phyloP scores from a whole-genome alignment of 1,140 invertebrate genomes.

The Trichonephila clavipes region DNA sequence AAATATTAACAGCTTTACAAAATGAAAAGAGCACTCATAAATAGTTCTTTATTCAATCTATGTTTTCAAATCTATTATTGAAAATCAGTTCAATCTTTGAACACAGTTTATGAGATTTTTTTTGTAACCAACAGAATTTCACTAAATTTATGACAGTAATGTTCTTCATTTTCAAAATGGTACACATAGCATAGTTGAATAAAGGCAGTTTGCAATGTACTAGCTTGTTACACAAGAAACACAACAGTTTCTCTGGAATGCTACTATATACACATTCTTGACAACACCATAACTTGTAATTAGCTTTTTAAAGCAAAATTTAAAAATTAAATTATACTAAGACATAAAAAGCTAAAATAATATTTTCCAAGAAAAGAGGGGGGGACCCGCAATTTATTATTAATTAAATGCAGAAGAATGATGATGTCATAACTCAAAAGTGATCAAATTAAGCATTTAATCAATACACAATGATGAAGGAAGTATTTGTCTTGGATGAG shows the following conservation, averaged over 20 bases:
- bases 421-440: no score
- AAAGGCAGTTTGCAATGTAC: not conserved
- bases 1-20: not conserved
- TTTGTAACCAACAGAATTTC: not conserved
- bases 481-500: no score
- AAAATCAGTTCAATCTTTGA: not conserved
- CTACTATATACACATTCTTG: slow-evolving; percentile 16
- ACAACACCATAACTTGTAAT: not conserved
- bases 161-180: not conserved
- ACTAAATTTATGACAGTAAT: slow-evolving; percentile 3
- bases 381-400: no score
- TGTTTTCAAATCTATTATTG: not conserved
- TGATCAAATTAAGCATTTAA: no score
- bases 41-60: slow-evolving; percentile 1
- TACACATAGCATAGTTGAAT: not conserved
- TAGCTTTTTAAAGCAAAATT: not conserved
- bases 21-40: slow-evolving; percentile 10
- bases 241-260: slow-evolving; percentile 5
- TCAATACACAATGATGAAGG: no score
- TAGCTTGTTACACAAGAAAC: not conserved
- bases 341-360: no score
- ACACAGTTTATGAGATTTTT: not conserved
- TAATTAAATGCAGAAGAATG: no score
- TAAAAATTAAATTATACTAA: no score
- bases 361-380: no score